Evolutionary conservation across 2,113 vertebrate genomes (phyloP).

Genomic region (Pomatorhinus ruficollis): DNA sequence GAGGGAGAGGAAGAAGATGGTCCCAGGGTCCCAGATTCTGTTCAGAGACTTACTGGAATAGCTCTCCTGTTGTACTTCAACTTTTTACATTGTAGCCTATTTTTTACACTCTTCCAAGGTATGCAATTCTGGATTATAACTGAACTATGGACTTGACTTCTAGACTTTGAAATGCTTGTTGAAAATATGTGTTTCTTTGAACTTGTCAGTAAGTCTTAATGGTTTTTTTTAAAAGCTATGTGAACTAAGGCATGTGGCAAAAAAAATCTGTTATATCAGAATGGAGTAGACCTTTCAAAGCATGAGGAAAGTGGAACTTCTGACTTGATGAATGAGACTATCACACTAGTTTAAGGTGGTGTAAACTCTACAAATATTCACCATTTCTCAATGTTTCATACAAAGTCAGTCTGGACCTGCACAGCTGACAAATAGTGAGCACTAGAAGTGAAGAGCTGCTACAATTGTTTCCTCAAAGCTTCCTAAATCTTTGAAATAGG

Average conservation of each 20-base stretch:
- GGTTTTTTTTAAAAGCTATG: background rate
- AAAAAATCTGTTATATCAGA: background rate
- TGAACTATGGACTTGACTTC: slow-evolving; percentile 33
- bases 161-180: background rate
- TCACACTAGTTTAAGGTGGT: background rate
- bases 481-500: background rate
- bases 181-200: background rate
- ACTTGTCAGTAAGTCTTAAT: background rate
- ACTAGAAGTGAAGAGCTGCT: background rate
- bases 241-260: background rate
- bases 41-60: background rate
- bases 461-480: background rate
- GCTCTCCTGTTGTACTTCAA: slow-evolving; percentile 13
- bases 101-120: background rate
- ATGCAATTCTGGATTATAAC: slow-evolving; percentile 3
- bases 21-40: background rate
- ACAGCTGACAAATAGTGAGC: background rate
- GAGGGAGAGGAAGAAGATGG: background rate
- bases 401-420: background rate
- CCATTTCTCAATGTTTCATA: background rate
- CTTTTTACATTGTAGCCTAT: background rate
- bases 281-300: background rate
- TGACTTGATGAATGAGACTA: slow-evolving; percentile 1
- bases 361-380: background rate
- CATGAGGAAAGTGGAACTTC: background rate